A percentile compares a stretch with the other conserved stretches of the same genome.
Evolutionary conservation across 2,888 invertebrate genomes (phyloP).

Genomic region (Synanthedon formicaeformis): DNA sequence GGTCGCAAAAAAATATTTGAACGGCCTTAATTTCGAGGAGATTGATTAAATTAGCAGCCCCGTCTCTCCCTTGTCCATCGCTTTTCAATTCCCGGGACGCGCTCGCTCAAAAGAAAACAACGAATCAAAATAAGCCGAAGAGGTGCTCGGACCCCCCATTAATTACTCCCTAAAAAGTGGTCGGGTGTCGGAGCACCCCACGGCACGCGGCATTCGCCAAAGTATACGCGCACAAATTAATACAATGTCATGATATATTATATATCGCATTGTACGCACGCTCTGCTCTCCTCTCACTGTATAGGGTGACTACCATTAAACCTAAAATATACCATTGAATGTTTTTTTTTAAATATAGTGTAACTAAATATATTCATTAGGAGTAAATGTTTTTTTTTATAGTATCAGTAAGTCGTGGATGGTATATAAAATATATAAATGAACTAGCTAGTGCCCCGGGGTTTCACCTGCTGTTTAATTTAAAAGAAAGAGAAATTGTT

Average conservation of each 20-base stretch:
- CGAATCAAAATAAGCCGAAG: slow-evolving; percentile 26
- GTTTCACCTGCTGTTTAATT: too few relatives aligned
- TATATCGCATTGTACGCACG: slow-evolving; percentile 16
- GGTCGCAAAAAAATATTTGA: slow-evolving; percentile 15
- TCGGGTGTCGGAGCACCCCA: slow-evolving; percentile 7
- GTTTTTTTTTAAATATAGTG: too few relatives aligned
- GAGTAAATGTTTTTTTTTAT: too few relatives aligned
- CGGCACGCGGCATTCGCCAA: slow-evolving; percentile 4
- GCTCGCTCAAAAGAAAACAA: slow-evolving; percentile 19
- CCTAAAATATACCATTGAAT: too few relatives aligned
- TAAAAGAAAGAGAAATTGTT: too few relatives aligned
- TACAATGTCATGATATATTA: slow-evolving; percentile 30
- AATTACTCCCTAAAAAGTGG: slow-evolving; percentile 29
- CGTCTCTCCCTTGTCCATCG: slow-evolving; percentile 9
- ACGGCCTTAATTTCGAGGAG: slow-evolving; percentile 16
- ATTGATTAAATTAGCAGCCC: slow-evolving; percentile 24
- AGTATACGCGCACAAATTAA: slow-evolving; percentile 8
- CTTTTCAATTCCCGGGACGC: slow-evolving; percentile 13
- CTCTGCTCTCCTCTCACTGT: slow-evolving; percentile 14
- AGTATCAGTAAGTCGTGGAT: too few relatives aligned
- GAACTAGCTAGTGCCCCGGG: too few relatives aligned
- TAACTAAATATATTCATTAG: too few relatives aligned
- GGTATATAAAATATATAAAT: too few relatives aligned
- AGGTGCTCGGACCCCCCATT: slow-evolving; percentile 22
- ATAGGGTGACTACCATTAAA: slow-evolving; percentile 20